Conservation (phyloP, 1,140 invertebrate species). For the Limonius californicus region DNA sequence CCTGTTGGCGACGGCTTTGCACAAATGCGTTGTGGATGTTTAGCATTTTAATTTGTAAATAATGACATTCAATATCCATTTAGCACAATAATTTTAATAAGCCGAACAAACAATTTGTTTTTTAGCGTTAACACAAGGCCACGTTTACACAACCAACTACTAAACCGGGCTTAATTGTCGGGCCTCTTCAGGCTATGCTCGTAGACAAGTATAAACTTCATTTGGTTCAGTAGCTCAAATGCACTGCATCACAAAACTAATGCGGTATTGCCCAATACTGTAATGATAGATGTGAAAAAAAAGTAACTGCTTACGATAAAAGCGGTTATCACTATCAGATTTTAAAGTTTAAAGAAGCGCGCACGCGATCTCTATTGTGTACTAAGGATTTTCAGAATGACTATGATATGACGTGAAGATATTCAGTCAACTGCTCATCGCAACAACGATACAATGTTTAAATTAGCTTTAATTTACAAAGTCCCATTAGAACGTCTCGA, state of each 20-base stretch:
- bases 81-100: slow-evolving; percentile 26
- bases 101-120: background rate
- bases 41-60: slow-evolving; percentile 49
- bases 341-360: background rate
- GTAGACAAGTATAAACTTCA: slow-evolving; percentile 6
- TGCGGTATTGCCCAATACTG: background rate
- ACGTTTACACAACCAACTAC: slow-evolving; percentile 8
- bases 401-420: background rate
- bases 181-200: background rate
- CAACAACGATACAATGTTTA: slow-evolving; percentile 1
- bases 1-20: slow-evolving; percentile 72
- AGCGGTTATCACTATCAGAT: slow-evolving; percentile 2
- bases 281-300: background rate
- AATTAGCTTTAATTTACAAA: slow-evolving; percentile 7
- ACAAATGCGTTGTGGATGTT: slow-evolving; percentile 67
- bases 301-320: background rate
- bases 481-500: background rate
- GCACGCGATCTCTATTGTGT: background rate
- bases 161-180: background rate
- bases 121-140: background rate
- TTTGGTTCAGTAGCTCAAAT: background rate
- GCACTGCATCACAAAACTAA: background rate
- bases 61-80: slow-evolving; percentile 45
- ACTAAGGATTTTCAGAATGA: background rate
- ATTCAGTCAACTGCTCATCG: background rate